phyloP scores from a whole-genome alignment of 2,888 invertebrate genomes.

The Sipha maydis region DNA sequence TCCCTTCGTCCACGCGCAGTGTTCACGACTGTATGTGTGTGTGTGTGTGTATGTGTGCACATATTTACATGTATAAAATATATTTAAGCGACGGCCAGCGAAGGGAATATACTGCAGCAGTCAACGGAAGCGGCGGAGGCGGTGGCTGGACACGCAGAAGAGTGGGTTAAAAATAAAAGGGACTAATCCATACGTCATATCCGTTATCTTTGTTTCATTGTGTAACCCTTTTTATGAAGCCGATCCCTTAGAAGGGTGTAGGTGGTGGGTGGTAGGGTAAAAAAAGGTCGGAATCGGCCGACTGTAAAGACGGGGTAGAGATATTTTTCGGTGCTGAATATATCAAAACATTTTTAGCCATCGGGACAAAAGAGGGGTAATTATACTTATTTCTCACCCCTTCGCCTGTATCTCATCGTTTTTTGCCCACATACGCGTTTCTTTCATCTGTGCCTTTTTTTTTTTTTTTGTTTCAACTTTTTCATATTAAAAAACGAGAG shows the following conservation, averaged over 20 bases:
- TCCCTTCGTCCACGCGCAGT: constrained; percentile 24
- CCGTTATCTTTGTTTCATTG: constrained; percentile 66
- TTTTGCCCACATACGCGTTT: constrained; percentile 60
- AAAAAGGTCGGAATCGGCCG: constrained; percentile 62
- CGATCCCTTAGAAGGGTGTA: constrained; percentile 65
- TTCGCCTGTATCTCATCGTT: constrained; percentile 28
- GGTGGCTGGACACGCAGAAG: constrained; percentile 31
- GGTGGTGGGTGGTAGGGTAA: constrained; percentile 63
- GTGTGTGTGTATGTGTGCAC: not conserved
- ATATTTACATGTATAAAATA: no score
- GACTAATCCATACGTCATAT: constrained; percentile 66
- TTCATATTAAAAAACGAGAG: constrained; percentile 58
- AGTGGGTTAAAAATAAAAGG: constrained; percentile 62
- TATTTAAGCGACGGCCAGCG: not conserved
- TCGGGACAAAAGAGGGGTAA: constrained; percentile 62
- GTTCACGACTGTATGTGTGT: not conserved
- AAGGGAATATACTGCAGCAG: constrained; percentile 9
- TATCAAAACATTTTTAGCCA: constrained; percentile 62
- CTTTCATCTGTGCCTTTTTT: constrained; percentile 59
- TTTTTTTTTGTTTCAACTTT: constrained; percentile 60
- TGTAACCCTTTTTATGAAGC: constrained; percentile 66
- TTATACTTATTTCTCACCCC: constrained; percentile 62
- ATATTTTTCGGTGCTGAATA: constrained; percentile 62
- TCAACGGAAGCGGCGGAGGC: not conserved
- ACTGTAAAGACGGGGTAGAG: constrained; percentile 62